Base-by-base conservation (phyloP, 30 jellyfish, hydroid and myxozoan species). In the Chironex yamaguchii region DNA sequence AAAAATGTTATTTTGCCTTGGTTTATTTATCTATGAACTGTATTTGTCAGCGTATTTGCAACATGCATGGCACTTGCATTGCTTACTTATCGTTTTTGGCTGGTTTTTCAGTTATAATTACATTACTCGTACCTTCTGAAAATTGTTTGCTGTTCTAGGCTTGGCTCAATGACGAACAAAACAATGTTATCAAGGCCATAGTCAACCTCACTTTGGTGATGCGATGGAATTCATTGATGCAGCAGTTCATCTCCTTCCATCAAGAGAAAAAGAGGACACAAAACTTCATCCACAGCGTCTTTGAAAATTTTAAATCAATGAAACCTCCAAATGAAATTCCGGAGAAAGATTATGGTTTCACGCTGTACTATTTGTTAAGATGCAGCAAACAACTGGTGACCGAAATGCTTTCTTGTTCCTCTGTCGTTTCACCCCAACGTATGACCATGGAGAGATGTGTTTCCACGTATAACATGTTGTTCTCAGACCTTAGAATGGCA, bases 401-500 rank as follows among this genome's bases (percentile, higher is more conserved):
- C 14, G 34, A 76, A 36, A 0, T 76, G 80, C 64, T 76, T 34
- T 76, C 63, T 12, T 27, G 79, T 76, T 76, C 58, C 24, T 50
- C 65, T 26, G 89, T 76, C 27, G 80, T 76, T 1, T 76, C 49
- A 14, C 79, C 89, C 17, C 89, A 76, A 64, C 52, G 89, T 48
- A 76, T 76, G 89, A 50, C 89, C 17, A 78, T 76, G 35, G 79
- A 76, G 34, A 76, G 58, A 50, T 76, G 89, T 76, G 86, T 76
- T 0, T 76, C 89, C 0, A 76, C 89, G 22, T 52, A 53, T 26
- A 76, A 52, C 80, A 76, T 76, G 80, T 65, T 52, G 30, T 76
- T 76, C 34, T 76, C 89, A 26, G 65, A 76, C 80, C 25, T 76
- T 34, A 63, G 79, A 50, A 76, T 76, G 89, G 89, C 79, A 21